phyloP scores from a whole-genome alignment of 2,113 vertebrate species.

The human region DNA sequence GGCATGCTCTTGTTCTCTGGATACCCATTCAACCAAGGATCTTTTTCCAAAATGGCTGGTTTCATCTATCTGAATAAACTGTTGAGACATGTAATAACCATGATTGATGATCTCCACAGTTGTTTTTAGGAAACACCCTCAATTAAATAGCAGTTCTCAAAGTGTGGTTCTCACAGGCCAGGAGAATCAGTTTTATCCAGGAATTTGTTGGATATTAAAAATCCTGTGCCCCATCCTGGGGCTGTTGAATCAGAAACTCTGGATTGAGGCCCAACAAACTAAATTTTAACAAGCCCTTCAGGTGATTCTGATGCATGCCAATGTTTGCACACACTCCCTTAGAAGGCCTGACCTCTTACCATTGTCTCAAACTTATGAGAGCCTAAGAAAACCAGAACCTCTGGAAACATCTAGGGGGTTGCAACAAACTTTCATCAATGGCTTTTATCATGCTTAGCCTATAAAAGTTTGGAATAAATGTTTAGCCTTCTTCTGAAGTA shows the following conservation, averaged over 20 bases:
- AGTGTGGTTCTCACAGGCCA: background rate
- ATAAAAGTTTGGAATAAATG: background rate
- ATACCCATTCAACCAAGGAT: background rate
- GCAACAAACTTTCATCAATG: background rate
- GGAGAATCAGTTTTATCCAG: background rate
- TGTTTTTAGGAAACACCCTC: background rate
- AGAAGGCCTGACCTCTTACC: background rate
- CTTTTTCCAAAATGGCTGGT: background rate
- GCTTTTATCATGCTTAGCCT: background rate
- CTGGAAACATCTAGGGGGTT: background rate
- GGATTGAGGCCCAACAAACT: background rate
- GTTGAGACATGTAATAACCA: background rate
- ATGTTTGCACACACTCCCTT: background rate
- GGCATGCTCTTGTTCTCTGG: background rate
- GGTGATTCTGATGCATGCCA: background rate
- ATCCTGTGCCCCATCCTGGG: background rate
- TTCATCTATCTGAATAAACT: background rate
- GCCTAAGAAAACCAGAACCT: background rate
- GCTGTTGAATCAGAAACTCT: background rate
- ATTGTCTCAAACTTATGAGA: background rate
- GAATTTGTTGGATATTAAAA: background rate
- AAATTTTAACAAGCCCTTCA: background rate
- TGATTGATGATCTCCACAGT: background rate
- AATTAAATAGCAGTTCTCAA: background rate
- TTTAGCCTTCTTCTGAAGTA: background rate